Percentiles rank a stretch among this genome's conserved stretches.
Conservation (phyloP, 2,888 invertebrate species). For the Drosophila lutescens region DNA sequence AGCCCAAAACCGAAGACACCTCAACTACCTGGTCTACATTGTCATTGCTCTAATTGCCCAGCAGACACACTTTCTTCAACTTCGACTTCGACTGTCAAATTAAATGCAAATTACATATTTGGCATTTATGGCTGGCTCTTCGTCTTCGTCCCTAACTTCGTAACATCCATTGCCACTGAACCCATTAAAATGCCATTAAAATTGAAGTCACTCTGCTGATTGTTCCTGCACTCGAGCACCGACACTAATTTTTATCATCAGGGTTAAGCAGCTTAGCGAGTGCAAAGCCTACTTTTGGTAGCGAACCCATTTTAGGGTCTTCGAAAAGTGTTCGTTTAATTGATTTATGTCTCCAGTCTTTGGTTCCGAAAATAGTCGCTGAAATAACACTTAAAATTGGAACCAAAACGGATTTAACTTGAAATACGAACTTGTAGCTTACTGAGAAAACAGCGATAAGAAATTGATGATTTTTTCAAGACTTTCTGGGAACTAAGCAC, state of each 20-base stretch:
- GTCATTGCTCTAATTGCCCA: not conserved
- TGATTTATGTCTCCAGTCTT: conserved; percentile 19
- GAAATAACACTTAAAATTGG: not conserved
- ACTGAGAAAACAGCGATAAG: not conserved
- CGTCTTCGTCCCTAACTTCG: not conserved
- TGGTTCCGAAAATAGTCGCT: not conserved
- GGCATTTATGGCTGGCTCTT: conserved; percentile 49
- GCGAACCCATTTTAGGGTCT: conserved; percentile 21
- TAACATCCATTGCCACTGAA: conserved; percentile 22
- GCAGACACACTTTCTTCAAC: conserved; percentile 46
- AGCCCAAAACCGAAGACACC: no score
- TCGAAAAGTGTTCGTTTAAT: conserved; percentile 21
- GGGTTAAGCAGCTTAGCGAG: conserved; percentile 42
- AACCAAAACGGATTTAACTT: conserved; percentile 5
- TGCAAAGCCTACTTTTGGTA: not conserved
- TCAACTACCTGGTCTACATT: no score
- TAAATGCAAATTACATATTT: conserved; percentile 77
- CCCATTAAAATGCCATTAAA: conserved; percentile 75
- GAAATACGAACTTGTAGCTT: not conserved
- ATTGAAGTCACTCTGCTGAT: conserved; percentile 48
- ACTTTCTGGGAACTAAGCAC: not conserved
- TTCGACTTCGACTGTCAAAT: conserved; percentile 73
- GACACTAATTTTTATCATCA: conserved; percentile 52
- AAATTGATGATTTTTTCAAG: not conserved
- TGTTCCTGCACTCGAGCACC: conserved; percentile 31